phyloP scores from a whole-genome alignment of 2,888 invertebrate genomes.

The Acrocyrtus sp. region DNA sequence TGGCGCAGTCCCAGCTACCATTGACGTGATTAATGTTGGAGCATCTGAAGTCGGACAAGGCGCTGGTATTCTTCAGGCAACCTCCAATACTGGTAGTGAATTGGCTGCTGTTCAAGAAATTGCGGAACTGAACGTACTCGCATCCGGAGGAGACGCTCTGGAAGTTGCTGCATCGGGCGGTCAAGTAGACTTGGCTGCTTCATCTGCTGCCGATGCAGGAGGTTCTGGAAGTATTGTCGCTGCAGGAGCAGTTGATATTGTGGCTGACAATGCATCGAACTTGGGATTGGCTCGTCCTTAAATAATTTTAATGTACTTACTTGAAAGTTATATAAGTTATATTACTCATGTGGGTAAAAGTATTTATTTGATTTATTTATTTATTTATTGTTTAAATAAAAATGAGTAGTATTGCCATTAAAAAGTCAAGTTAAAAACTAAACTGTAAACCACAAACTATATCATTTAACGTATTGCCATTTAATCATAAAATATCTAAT shows the following conservation, averaged over 20 bases:
- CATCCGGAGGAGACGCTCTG: conserved; percentile 6
- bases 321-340: too few species aligned
- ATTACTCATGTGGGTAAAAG: too few species aligned
- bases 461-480: too few species aligned
- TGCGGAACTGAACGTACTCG: conserved; percentile 4
- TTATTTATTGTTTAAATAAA: too few species aligned
- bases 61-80: conserved; percentile 18
- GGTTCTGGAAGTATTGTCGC: neutral
- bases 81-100: conserved; percentile 21
- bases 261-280: neutral
- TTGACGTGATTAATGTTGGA: conserved; percentile 13
- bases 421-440: too few species aligned
- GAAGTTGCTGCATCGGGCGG: conserved; percentile 19
- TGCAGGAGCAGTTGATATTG: neutral
- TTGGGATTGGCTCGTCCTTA: neutral
- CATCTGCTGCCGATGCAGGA: conserved; percentile 5
- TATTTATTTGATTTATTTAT: too few species aligned
- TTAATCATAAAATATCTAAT: too few species aligned
- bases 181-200: conserved; percentile 7
- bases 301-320: too few species aligned
- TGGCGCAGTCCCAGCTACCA: conserved; percentile 24
- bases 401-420: too few species aligned
- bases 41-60: conserved; percentile 13
- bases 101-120: conserved; percentile 15
- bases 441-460: too few species aligned